These are phyloP conservation scores for Cyanoramphus novaezelandiae DNA, from an alignment of 2,113 vertebrate genomes.

Conservation along the genomic window DNA sequence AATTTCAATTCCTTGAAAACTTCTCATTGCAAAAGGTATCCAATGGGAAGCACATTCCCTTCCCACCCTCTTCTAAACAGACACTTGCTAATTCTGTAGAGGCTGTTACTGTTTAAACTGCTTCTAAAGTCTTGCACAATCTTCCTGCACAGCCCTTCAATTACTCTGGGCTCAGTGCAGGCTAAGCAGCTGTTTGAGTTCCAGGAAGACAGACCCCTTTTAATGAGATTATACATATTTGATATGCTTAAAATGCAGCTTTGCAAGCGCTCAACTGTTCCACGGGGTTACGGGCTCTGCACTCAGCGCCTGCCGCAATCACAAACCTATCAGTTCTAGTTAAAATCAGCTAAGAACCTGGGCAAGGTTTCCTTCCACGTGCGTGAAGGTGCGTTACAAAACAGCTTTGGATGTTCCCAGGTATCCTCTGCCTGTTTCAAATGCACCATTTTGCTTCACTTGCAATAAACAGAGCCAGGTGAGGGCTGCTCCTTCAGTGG, in stretches of 20 bases:
- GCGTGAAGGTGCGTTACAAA: background rate
- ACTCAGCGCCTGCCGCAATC: background rate
- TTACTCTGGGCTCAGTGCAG: background rate
- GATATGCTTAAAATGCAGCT: background rate
- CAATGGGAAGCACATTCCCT: background rate
- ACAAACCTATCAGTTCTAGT: slow-evolving; percentile 1
- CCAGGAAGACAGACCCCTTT: background rate
- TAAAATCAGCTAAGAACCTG: background rate
- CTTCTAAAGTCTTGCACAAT: background rate
- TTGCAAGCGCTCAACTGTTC: background rate
- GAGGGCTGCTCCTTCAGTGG: background rate
- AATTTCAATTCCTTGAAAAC: background rate
- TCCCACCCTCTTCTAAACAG: background rate
- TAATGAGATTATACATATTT: slow-evolving; percentile 45
- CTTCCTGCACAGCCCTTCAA: background rate
- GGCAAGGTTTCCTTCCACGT: background rate
- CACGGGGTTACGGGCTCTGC: background rate
- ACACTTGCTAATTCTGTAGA: background rate
- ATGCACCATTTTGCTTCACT: background rate
- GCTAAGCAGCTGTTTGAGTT: slow-evolving; percentile 11
- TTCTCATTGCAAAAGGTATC: background rate
- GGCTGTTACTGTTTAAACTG: background rate
- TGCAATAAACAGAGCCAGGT: background rate
- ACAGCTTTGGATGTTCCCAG: background rate
- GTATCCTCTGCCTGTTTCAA: background rate